Evolutionary conservation across 2,888 invertebrate genomes (phyloP), one percentile per base, ranked within the genome.

Genomic region (Eristalis arbustorum): DNA sequence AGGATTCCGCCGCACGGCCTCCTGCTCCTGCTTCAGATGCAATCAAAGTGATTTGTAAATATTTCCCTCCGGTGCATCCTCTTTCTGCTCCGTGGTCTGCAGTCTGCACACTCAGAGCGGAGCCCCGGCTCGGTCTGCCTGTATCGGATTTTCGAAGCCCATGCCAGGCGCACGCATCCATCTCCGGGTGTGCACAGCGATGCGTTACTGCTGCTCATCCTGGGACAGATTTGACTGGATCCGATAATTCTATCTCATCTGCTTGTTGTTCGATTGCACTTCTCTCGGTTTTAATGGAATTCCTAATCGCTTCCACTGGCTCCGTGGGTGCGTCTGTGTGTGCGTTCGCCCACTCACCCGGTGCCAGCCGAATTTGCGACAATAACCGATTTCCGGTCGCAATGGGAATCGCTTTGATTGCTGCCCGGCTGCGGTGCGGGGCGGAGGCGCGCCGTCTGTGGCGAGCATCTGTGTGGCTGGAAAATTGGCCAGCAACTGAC

Each of bases 21-120:
- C 25, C 14, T 23, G 18, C 22, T 28, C 25, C 25, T 49, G 11
- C 37, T 31, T 61, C 59, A 81, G 59, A 73, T 76, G 73, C 82
- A 78, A 77, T 74, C 77, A 72, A 77, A 71, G 77, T 82, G 82
- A 85, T 85, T 85, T 85, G 85, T 74, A 85, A 85, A 85, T 85
- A 85, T 77, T 76, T 81, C 75, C 63, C 37, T 56, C 42, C 37
- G 13, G 34, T 22, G 62, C 56, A 56, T 72, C 68, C 76, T 62
- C 75, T 67, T 79, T 66, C 66, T 68, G 49, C 28, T 78, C 68
- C 14, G 73, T 69, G 59, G 56, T n/a, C 56, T 18, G n/a, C 22
- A n/a, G 56, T n/a, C 56, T 18, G n/a, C 22, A n/a, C 56, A 18
- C 49, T 71, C 64, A n/a, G 56, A 4, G 4, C 23, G 61, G 72